Evolutionary conservation across 2,888 invertebrate species (phyloP).

Genomic region (Platycheirus albimanus): DNA sequence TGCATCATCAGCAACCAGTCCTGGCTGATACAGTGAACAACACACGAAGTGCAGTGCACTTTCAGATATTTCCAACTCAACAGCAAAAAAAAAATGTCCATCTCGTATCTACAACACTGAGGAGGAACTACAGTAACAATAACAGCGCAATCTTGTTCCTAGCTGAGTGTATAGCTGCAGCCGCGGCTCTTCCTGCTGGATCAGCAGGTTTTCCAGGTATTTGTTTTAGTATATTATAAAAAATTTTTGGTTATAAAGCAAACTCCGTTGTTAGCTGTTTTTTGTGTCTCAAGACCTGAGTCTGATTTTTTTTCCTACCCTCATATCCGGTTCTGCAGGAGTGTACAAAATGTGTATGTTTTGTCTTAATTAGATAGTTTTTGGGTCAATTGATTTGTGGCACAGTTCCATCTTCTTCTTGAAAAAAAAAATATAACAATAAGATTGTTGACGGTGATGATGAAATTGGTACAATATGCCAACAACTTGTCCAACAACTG

Average conservation of each 20-base stretch:
- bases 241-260: conserved; percentile 16
- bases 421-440: background rate
- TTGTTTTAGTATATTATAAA: conserved; percentile 45
- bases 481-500: conserved; percentile 24
- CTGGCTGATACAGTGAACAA: conserved; percentile 17
- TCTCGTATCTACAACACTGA: conserved; percentile 24
- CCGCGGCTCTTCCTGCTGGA: conserved; percentile 56
- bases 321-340: background rate
- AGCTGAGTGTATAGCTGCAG: conserved; percentile 24
- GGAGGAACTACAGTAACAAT: conserved; percentile 35
- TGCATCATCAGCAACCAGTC: conserved; percentile 44
- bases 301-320: conserved; percentile 21
- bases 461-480: conserved; percentile 54
- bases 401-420: conserved; percentile 18
- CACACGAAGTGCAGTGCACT: conserved; percentile 53
- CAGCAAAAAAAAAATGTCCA: conserved; percentile 48
- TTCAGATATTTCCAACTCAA: conserved; percentile 13
- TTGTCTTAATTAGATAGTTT: conserved; percentile 45
- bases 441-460: background rate
- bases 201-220: conserved; percentile 69
- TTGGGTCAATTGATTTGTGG: conserved; percentile 54
- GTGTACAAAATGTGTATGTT: conserved; percentile 7
- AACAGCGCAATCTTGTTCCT: conserved; percentile 62
- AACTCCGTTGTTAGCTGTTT: conserved; percentile 58
- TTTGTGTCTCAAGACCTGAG: conserved; percentile 39